These are phyloP conservation scores for Acanthopleura granulata DNA, from an alignment of 2,888 invertebrate genomes.

Conservation along the genomic window DNA sequence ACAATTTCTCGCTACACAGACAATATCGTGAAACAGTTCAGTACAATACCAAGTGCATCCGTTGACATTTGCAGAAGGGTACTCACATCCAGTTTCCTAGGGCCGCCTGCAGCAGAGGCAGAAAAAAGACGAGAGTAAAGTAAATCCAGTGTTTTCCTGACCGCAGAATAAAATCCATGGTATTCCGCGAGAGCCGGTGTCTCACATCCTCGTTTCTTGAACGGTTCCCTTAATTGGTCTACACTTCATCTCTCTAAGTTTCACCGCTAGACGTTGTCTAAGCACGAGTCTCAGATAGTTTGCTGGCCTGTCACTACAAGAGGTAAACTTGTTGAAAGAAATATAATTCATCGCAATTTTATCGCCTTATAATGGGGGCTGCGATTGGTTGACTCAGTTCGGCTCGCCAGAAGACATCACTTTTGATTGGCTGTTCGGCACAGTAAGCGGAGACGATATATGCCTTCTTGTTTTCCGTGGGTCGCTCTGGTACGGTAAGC, in stretches of 20 bases:
- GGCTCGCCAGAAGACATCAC: neutral
- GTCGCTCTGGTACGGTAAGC: no score
- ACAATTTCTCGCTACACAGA: no score
- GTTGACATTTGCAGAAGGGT: neutral
- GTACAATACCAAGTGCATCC: no score
- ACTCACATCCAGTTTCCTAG: slow-evolving; percentile 17
- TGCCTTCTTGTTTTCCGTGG: neutral
- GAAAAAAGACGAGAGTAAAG: slow-evolving; percentile 11
- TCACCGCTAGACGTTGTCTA: no score
- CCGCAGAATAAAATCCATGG: slow-evolving; percentile 17
- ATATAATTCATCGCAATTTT: slow-evolving; percentile 20
- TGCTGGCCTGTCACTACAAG: neutral
- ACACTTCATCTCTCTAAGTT: no score
- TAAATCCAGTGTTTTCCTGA: slow-evolving; percentile 18
- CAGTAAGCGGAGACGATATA: neutral
- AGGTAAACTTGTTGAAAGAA: slow-evolving; percentile 10
- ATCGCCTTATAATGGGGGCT: slow-evolving; percentile 16
- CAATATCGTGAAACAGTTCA: no score
- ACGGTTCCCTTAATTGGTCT: neutral
- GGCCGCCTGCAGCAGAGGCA: slow-evolving; percentile 7
- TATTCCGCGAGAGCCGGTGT: neutral
- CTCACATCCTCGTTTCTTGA: neutral
- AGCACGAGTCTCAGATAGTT: neutral
- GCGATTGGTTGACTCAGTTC: slow-evolving; percentile 1
- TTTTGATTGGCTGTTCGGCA: slow-evolving; percentile 4